These are phyloP conservation scores for Sialis fuliginosa DNA, from an alignment of 2,888 invertebrate species.

Conservation along the genomic window DNA sequence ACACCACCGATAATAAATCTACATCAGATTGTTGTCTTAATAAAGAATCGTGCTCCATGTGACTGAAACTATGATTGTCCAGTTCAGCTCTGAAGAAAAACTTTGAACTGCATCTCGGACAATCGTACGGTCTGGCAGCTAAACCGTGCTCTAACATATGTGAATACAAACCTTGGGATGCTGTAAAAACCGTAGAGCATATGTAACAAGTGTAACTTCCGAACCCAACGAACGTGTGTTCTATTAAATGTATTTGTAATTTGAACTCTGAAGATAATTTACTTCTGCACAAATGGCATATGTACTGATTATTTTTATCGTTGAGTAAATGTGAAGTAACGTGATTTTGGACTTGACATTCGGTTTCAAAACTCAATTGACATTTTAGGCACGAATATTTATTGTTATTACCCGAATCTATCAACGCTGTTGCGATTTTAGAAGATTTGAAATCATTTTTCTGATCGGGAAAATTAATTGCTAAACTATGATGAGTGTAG, in stretches of 20 bases:
- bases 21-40: neutral
- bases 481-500: constrained; percentile 22
- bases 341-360: constrained; percentile 42
- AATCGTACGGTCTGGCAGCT: constrained; percentile 70
- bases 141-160: constrained; percentile 73
- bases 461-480: neutral
- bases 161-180: constrained; percentile 61
- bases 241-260: constrained; percentile 75
- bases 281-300: constrained; percentile 63
- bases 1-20: too few relatives aligned
- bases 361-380: constrained; percentile 40
- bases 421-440: constrained; percentile 6
- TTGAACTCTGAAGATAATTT: constrained; percentile 62
- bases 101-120: constrained; percentile 61
- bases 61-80: constrained; percentile 63
- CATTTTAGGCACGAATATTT: constrained; percentile 49
- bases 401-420: constrained; percentile 15
- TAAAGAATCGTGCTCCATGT: constrained; percentile 16
- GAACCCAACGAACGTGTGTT: constrained; percentile 81
- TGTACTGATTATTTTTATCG: constrained; percentile 37
- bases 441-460: constrained; percentile 12
- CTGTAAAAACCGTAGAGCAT: constrained; percentile 73
- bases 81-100: constrained; percentile 86
- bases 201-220: constrained; percentile 74
- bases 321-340: constrained; percentile 34